phyloP scores from a whole-genome alignment of 2,888 invertebrate genomes.

The Eilema depressum region DNA sequence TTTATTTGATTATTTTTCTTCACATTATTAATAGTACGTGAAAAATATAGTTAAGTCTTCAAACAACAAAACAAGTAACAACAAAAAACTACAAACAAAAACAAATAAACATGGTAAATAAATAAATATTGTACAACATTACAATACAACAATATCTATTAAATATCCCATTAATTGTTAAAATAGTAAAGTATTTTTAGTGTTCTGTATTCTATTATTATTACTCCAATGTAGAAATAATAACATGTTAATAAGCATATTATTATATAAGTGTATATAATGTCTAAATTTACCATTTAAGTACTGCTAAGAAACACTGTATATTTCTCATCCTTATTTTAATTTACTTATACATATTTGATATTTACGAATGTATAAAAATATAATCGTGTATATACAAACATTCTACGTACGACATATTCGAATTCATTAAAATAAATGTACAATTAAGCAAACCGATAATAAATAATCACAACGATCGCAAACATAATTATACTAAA shows the following conservation, averaged over 20 bases:
- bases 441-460: background rate
- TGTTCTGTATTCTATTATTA: background rate
- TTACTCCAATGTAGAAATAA: background rate
- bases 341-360: background rate
- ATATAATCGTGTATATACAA: background rate
- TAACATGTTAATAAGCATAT: background rate
- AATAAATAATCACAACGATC: background rate
- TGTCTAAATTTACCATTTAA: background rate
- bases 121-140: too few relatives aligned
- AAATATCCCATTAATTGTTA: too few relatives aligned
- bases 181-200: background rate
- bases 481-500: too few relatives aligned
- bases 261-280: background rate
- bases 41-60: conserved; percentile 5
- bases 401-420: background rate
- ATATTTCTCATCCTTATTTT: background rate
- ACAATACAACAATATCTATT: too few relatives aligned
- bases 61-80: background rate
- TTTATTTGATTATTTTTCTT: conserved; percentile 19
- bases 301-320: background rate
- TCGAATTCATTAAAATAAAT: background rate
- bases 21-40: background rate
- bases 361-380: too few relatives aligned
- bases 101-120: too few relatives aligned
- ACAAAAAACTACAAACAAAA: too few relatives aligned